Base-by-base conservation (phyloP, 2,113 vertebrate genomes). In the Camelus dromedarius region DNA sequence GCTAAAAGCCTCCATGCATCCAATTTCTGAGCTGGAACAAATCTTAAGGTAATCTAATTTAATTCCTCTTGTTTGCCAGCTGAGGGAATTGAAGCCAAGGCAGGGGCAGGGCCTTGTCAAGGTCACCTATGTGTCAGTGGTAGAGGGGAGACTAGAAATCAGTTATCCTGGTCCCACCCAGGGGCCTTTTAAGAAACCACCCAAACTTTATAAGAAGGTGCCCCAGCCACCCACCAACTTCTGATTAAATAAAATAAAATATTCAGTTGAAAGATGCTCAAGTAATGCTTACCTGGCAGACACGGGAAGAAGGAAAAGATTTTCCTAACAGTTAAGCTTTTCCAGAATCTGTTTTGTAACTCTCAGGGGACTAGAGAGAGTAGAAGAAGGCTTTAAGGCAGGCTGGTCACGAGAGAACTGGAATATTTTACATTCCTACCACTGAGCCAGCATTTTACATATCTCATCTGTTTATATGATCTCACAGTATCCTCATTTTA, bases 11-110 rank as follows among this genome's bases (percentile, higher is more conserved):
- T 89, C 56, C 50, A 52, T 62, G 77, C 38, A 42, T 76, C 66
- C 54, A 82, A n/a, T 92, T 95, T 92, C 83, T n/a, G 52, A 89
- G 52, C 73, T 79, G 81, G 73, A 93, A 96, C 85, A 93, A 81
- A 54, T 82, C 76, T 89, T 95, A 76, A 58, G 70, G 69, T 77
- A 80, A 96, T 93, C 79, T 81, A 95, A 94, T 92, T 79, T 84
- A 56, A 80, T 80, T 93, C 32, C 28, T 73, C 93, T 84, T 46
- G 1, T 86, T 89, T 91, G 42, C 95, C 95, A 93, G 89, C 73
- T 77, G 22, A 96, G 79, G 54, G n/a, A 93, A 56, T 42, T 3
- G 20, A 76, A 82, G 77, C 77, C 48, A 93, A 70, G 66, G 35
- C 30, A 30, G 30, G 30, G 72, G 48, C 35, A 91, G 76, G 91